Base-by-base conservation (phyloP, 2,113 vertebrate species). In the Bagarius yarrelli region DNA sequence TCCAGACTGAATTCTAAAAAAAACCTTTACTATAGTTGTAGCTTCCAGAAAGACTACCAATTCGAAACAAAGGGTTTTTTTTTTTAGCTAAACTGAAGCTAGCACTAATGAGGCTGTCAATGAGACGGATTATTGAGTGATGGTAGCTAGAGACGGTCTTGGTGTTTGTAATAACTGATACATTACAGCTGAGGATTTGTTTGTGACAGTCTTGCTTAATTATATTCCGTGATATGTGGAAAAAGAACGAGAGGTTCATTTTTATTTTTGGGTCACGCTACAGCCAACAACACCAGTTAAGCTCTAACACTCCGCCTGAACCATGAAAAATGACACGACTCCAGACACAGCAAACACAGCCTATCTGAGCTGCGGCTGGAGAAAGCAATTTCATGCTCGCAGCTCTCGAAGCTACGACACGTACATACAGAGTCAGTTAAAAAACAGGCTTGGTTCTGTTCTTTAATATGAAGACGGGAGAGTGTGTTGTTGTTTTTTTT, bases 331-430 rank as follows among this genome's bases (percentile, higher is more conserved):
- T 64, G 23, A 67, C 80, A 75, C 53, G 70, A 84, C 60, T 78
- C 75, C 47, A 63, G 66, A 79, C 80, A 81, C 50, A 67, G 60
- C 64, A 72, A 85, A 76, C 80, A 76, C 71, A 76, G 52, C 55
- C 32, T 59, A 67, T 69, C 60, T 44, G 75, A 74, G 69, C 57
- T 82, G 23, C 50, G 55, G 55, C 66, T 47, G 76, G 61, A 70
- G 76, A 75, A 85, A 85, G 36, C 47, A 76, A 79, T 85, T 85
- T 82, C 71, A 76, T 79, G 76, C 80, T 82, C 79, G 57, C 53
- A 76, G 56, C 70, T 61, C 70, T 82, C 27, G 44, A 11, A 5
- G 60, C 69, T 78, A 50, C 72, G 69, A 60, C 50, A 72, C 34
- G 69, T 82, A 60, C 77, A 76, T 76, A 44, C 83, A 74, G 40